Evolutionary conservation across 2,797 vertebrate genomes (phyloP).

Genomic region (Zenarchopterus dispar): DNA sequence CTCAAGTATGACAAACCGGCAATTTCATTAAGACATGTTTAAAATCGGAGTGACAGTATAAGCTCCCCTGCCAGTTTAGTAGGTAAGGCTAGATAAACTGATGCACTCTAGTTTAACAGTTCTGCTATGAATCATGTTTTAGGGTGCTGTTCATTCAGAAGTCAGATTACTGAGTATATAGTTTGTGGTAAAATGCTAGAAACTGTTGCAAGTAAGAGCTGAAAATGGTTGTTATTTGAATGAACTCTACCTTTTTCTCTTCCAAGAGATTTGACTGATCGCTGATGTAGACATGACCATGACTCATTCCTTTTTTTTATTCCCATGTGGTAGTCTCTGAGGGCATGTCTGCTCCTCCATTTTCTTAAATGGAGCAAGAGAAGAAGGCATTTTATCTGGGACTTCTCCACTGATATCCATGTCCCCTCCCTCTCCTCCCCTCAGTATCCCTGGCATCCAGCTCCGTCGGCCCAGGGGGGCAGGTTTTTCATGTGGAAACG

Average conservation of each 20-base stretch:
- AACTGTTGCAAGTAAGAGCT: neutral
- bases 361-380: too few relatives aligned
- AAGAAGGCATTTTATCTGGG: slow-evolving; percentile 50
- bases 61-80: neutral
- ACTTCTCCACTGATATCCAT: slow-evolving; percentile 40
- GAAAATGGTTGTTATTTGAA: slow-evolving; percentile 3
- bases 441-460: slow-evolving; percentile 95
- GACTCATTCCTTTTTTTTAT: slow-evolving; percentile 55
- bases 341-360: slow-evolving; percentile 35
- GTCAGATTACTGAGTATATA: neutral
- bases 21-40: neutral
- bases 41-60: neutral
- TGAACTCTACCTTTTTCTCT: slow-evolving; percentile 5
- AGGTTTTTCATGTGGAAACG: slow-evolving; percentile 94
- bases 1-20: slow-evolving; percentile 82
- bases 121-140: neutral
- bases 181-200: neutral
- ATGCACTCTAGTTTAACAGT: neutral
- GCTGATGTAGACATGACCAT: slow-evolving; percentile 37
- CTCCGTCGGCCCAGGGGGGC: slow-evolving; percentile 95
- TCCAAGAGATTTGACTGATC: slow-evolving; percentile 43
- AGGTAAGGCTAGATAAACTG: neutral
- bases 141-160: neutral
- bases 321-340: slow-evolving; percentile 15
- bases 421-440: slow-evolving; percentile 16